Conservation (phyloP, 2,888 invertebrate species). For the Callimorpha dominula region DNA sequence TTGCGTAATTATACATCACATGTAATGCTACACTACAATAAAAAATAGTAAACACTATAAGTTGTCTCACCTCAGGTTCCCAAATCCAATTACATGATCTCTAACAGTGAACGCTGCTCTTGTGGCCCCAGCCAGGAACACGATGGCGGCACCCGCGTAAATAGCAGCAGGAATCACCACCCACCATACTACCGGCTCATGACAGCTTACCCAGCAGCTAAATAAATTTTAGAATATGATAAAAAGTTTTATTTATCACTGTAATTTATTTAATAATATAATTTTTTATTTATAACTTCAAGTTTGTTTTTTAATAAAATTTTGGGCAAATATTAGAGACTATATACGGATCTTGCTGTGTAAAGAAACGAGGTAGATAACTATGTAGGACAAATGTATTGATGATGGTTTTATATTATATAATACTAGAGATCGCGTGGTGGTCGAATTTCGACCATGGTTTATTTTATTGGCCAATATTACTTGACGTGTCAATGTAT, state of each 20-base stretch:
- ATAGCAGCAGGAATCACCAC: slow-evolving; percentile 96
- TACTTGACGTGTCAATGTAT: too few species aligned
- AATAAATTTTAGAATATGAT: slow-evolving; percentile 69
- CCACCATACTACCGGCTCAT: slow-evolving; percentile 98
- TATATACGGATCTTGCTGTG: too few species aligned
- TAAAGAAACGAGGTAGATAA: too few species aligned
- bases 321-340: too few species aligned
- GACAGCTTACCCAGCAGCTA: slow-evolving; percentile 98
- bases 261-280: not conserved
- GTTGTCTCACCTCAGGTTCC: slow-evolving; percentile 89
- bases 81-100: slow-evolving; percentile 95
- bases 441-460: too few species aligned
- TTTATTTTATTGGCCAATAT: too few species aligned
- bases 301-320: too few species aligned
- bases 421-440: too few species aligned
- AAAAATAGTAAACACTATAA: not conserved
- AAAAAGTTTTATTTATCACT: not conserved
- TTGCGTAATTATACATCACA: not conserved
- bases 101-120: slow-evolving; percentile 96
- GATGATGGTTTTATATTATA: too few species aligned
- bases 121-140: slow-evolving; percentile 94
- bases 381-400: too few species aligned
- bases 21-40: not conserved
- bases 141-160: slow-evolving; percentile 92
- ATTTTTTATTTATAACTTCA: not conserved